Evolutionary conservation across 2,113 vertebrate species (phyloP), one percentile per base, ranked within the genome.

Genomic region (Cyrtonyx montezumae): DNA sequence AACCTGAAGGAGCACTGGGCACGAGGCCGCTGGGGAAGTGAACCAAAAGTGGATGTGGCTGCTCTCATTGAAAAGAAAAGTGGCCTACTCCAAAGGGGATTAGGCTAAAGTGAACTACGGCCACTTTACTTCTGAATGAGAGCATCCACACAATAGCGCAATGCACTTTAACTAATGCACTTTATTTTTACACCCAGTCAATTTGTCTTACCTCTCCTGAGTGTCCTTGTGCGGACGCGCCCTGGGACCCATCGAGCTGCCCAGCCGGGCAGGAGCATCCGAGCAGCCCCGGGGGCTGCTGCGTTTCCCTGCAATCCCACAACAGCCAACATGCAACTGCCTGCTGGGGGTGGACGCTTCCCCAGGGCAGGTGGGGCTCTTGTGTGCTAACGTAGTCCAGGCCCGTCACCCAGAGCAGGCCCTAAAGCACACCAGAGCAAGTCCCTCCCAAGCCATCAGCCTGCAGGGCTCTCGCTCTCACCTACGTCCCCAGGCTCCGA

Each of bases 101-200:
- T 96, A 96, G 91, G 96, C 87, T 96, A 92, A 96, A 96, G 93
- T 85, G 96, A 96, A 96, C 94, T 96, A 96, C 95, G 95, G 95
- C 93, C 96, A 96, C 96, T 96, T 96, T 95, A 95, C 94, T 96
- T 96, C 94, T 96, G 96, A 96, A 96, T 96, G 96, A 96, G 94
- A 96, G 91, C 95, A 93, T 96, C 93, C 90, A 94, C 95, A 95
- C 95, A 96, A 95, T 94, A 90, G 96, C 95, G 85, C 96, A 91
- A 86, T 91, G 93, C 96, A 95, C 96, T 96, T 96, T 96, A 96
- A 96, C 96, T 96, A 96, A 96, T 96, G 95, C 94, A 96, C 91
- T 96, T 96, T 95, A 96, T 95, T 95, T 96, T 96, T 95, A 96
- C 95, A 95, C 89, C 94, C 95, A 95, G 92, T 95, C 95, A 96